Percentiles rank a stretch among this genome's conserved stretches.
Evolutionary conservation across 2,113 vertebrate genomes (phyloP).

Genomic region (Geothlypis trichas): DNA sequence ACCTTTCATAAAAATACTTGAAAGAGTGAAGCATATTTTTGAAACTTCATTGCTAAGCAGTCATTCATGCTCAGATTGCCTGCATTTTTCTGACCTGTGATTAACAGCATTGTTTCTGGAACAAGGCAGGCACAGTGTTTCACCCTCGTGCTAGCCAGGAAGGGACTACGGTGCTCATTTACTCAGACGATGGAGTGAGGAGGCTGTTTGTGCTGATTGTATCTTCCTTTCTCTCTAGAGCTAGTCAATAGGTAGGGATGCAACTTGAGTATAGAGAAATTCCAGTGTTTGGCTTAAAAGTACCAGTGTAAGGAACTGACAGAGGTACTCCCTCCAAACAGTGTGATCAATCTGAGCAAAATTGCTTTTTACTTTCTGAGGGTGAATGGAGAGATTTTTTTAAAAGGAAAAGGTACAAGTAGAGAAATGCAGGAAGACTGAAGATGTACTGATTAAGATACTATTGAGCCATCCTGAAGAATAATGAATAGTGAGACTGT

Average conservation of each 20-base stretch:
- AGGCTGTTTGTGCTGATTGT: not conserved
- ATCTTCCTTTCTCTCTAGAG: not conserved
- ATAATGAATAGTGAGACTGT: not conserved
- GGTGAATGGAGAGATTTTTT: not conserved
- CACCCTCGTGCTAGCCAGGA: not conserved
- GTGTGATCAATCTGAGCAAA: not conserved
- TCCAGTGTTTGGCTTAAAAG: not conserved
- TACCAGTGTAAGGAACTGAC: not conserved
- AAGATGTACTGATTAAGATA: not conserved
- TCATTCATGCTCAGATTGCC: not conserved
- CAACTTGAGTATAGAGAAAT: not conserved
- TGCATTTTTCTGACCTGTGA: not conserved
- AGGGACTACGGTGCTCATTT: not conserved
- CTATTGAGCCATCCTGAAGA: not conserved
- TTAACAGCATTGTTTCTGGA: not conserved
- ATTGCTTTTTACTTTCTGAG: not conserved
- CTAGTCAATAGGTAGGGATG: not conserved
- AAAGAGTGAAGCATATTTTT: not conserved
- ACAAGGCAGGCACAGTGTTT: not conserved
- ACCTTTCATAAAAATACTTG: constrained; percentile 16
- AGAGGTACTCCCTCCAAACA: not conserved
- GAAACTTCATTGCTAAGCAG: not conserved
- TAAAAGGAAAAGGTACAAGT: not conserved
- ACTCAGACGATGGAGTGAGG: not conserved
- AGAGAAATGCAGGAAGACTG: not conserved